Percentiles rank a stretch among this genome's conserved stretches.
These are phyloP conservation scores for Eonycteris spelaea DNA, from an alignment of 2,113 vertebrate species.

Conservation along the genomic window DNA sequence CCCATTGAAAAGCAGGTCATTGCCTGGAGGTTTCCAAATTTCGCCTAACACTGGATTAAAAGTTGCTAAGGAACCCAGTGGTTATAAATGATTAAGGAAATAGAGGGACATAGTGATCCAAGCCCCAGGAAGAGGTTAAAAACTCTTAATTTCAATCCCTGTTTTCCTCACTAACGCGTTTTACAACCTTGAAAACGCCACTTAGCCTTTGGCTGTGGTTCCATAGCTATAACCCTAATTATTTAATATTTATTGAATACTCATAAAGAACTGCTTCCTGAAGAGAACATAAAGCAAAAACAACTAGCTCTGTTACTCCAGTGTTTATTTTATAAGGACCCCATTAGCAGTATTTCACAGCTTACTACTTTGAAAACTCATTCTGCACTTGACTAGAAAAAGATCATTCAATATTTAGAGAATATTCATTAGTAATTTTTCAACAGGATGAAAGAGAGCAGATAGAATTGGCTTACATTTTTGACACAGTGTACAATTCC, in stretches of 20 bases:
- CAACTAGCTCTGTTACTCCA: slow-evolving; percentile 13
- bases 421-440: slow-evolving; percentile 43
- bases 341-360: slow-evolving; percentile 46
- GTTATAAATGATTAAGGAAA: slow-evolving; percentile 68
- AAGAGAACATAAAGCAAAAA: slow-evolving; percentile 59
- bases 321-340: slow-evolving; percentile 37
- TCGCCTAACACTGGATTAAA: slow-evolving; percentile 55
- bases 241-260: slow-evolving; percentile 68
- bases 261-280: slow-evolving; percentile 42
- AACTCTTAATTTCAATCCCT: slow-evolving; percentile 63
- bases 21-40: slow-evolving; percentile 63
- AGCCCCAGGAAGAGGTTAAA: slow-evolving; percentile 45
- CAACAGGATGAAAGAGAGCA: neutral
- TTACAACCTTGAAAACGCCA: slow-evolving; percentile 68
- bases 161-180: slow-evolving; percentile 57
- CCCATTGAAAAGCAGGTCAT: slow-evolving; percentile 63
- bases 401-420: neutral
- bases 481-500: neutral
- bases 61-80: slow-evolving; percentile 46
- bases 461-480: neutral
- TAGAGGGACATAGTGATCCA: slow-evolving; percentile 13
- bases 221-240: slow-evolving; percentile 48
- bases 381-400: neutral
- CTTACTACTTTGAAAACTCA: slow-evolving; percentile 2
- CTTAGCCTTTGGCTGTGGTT: slow-evolving; percentile 58